Base-by-base conservation (phyloP, 2,113 vertebrate genomes). In the Poeciliopsis retropinna region DNA sequence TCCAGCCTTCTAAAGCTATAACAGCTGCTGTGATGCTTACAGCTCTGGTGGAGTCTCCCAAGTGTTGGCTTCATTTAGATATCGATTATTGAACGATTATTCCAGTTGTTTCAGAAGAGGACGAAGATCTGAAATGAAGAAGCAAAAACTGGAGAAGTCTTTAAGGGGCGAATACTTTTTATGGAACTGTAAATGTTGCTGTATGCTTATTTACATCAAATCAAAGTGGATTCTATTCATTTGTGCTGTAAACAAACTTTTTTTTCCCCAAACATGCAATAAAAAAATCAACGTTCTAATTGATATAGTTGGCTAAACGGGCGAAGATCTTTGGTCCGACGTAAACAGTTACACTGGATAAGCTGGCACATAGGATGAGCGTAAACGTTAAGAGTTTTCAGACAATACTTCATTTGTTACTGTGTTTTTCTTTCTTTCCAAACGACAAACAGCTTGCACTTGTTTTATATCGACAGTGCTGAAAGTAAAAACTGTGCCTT, bases 401-500 rank as follows among this genome's bases (percentile, higher is more conserved):
- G 82, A 76, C 71, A 13, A 79, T 60, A 68, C 81, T 54, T 63
- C 6, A 68, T 79, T 76, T 85, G 54, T 81, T 79, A 5, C 0
- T 60, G 6, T 83, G 75, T 79, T 73, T 67, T 78, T 60, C 37
- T 83, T 64, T 70, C 62, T 70, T 64, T 70, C 62, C 67, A 69
- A 73, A 65, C 79, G 83, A 80, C 81, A 87, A 76, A 81, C 44
- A 85, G 87, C 79, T 72, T 89, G 89, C 88, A 88, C 90, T 87
- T 80, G 83, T 83, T 88, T 85, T 73, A 27, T 87, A 78, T 64
- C 71, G 75, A 86, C 85, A 87, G 84, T 88, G 82, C 88, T 88
- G 70, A 70, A 87, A 80, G 88, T 88, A 81, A 86, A 85, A 90
- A 76, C 75, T 87, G 91, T 93, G 92, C 92, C 91, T 93, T 89